Evolutionary conservation across 2,888 invertebrate genomes (phyloP), one percentile per base, ranked within the genome.

Genomic region (Chelonus formosanus): DNA sequence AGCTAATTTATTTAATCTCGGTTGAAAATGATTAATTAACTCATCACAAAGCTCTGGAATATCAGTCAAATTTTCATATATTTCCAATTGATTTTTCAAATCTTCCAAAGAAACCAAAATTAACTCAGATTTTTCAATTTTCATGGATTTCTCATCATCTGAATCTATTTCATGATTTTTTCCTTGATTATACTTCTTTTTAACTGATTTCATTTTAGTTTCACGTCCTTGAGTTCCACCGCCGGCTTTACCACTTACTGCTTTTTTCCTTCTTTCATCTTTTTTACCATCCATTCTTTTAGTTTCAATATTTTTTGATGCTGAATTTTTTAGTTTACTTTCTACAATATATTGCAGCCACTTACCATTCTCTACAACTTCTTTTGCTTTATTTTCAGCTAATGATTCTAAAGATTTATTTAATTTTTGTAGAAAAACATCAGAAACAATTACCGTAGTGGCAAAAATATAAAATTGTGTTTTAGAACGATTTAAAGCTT

Each of bases 221-320:
- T 98, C 97, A 47, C 97, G 88, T 0, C 97, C 97, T 83, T 97
- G 97, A 7, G 92, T 89, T 1, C 97, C 97, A 10, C 97, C 96
- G 8, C 97, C 97, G 57, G 91, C 91, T 87, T 96, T 97, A 1
- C 95, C 95, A 35, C 90, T 89, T 4, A 91, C 86, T 2, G 96
- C 96, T 82, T 95, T 96, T 79, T 94, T 94, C 67, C 95, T 88
- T 7, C 97, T 88, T 76, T 97, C 96, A 63, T 97, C 96, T 69
- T 94, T 90, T 77, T 91, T 91, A 75, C 94, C 93, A 48, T 88
- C 85, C 85, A 90, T 89, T 44, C 65, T 67, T 8, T 65, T 70
- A 40, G 4, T 69, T 3, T 71, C 72, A 4, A 60, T 35, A 43
- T 85, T 71, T 1, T 73, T 43, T 40, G 85, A 86, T n/a, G 81